Base-by-base conservation (phyloP, 2,113 vertebrate genomes). In the Romanogobio albipinnatus region DNA sequence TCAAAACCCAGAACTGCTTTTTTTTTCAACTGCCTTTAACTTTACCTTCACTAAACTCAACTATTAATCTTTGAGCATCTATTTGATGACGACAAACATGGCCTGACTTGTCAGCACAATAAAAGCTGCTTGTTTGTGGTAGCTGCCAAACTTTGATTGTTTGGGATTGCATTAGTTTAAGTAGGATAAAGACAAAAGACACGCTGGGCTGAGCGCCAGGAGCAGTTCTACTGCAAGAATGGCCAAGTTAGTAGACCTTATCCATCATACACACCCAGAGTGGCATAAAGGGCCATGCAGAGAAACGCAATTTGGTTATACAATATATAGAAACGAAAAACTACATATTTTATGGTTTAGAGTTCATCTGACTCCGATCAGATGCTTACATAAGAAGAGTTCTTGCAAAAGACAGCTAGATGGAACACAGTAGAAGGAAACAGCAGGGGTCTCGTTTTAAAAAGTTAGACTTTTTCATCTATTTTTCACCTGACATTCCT, bases 91-190 rank as follows among this genome's bases (percentile, higher is more conserved):
- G 26, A 39, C 68, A 81, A 81, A 68, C 76, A 76, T 80, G 86
- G 71, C 43, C 86, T n/a, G 39, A 84, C 84, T 82, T 84, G 87
- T 87, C 87, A 83, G 85, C 58, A 70, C 26, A 79, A 86, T 85
- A 76, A 88, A 87, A 78, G 75, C 83, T 17, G 51, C 81, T 81
- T 9, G 36, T 53, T 78, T 61, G 19, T 79, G 29, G 58, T 45
- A 61, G 70, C 84, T 83, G 76, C 73, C 81, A 79, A 89, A 85
- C 59, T 71, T 85, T 83, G 79, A 89, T 86, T 88, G 84, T 89
- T 90, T 76, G 82, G 74, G 87, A 87, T 79, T 62, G 80, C 64
- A 87, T 89, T 90, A 59, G 86, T 88, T 86, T 87, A 85, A 53
- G 49, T 74, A 66, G 59, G 81, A 81, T 15, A 19, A 33, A 78